A percentile compares a stretch with the other conserved stretches of the same genome.
phyloP scores from a whole-genome alignment of 2,797 vertebrate species.

The Trichosurus vulpecula region DNA sequence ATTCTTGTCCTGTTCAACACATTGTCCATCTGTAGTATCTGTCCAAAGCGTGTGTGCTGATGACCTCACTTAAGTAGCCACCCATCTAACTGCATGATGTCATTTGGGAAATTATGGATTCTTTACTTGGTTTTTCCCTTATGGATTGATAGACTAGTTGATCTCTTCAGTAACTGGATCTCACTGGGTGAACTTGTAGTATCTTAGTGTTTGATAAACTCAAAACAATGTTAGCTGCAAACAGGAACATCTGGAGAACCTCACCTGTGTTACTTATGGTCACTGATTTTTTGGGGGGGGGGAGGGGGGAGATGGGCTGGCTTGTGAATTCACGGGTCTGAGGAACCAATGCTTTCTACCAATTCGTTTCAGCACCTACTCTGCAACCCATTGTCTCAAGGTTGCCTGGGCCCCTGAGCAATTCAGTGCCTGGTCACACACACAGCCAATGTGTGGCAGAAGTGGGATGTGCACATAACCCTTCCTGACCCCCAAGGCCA shows the following conservation, averaged over 20 bases:
- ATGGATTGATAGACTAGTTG: not conserved
- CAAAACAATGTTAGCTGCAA: not conserved
- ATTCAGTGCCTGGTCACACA: not conserved
- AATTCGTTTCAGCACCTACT: not conserved
- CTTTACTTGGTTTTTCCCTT: not conserved
- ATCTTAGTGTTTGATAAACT: not conserved
- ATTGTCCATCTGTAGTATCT: not conserved
- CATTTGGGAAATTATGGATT: not conserved
- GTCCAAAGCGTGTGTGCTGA: not conserved
- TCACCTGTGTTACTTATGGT: not conserved
- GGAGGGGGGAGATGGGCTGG: not conserved
- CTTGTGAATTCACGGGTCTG: not conserved
- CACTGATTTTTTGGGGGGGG: not conserved
- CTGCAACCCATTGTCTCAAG: not conserved
- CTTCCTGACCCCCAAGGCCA: not conserved
- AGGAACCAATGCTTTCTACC: not conserved
- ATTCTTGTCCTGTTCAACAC: not conserved
- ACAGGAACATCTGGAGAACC: not conserved
- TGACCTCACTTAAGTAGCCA: not conserved
- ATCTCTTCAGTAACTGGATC: not conserved
- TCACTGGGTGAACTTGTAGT: not conserved
- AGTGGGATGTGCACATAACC: not conserved
- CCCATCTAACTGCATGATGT: not conserved
- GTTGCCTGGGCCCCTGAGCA: not conserved
- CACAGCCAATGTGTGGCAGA: not conserved